Evolutionary conservation across 2,797 vertebrate genomes (phyloP).

Genomic region (Strix occidentalis): DNA sequence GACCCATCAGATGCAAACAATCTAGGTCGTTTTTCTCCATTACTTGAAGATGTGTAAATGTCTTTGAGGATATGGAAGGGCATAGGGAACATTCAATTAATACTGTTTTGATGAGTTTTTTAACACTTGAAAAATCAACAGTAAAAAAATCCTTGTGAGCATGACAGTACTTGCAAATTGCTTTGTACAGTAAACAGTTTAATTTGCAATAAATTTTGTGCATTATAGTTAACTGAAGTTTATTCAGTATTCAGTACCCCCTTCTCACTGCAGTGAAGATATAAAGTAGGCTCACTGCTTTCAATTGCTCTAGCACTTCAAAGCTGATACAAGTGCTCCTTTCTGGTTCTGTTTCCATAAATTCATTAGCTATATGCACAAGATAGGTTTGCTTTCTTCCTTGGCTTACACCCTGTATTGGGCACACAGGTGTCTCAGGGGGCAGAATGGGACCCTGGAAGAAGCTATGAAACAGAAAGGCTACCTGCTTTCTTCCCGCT

Average conservation of each 20-base stretch:
- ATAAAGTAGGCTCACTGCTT: not conserved
- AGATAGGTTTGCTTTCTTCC: not conserved
- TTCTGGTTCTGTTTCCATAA: not conserved
- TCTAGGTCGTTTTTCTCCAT: not conserved
- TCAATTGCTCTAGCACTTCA: not conserved
- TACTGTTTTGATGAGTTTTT: not conserved
- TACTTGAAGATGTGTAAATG: slow-evolving; percentile 29
- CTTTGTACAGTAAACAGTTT: not conserved
- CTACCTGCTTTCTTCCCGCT: not conserved
- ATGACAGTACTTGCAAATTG: not conserved
- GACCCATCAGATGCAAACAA: slow-evolving; percentile 57
- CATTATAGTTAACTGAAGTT: not conserved
- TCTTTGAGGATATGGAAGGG: not conserved
- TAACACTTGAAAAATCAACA: slow-evolving; percentile 9
- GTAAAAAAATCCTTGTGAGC: not conserved
- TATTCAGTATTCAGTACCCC: not conserved
- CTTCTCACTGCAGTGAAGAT: not conserved
- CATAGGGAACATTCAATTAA: not conserved
- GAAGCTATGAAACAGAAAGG: not conserved
- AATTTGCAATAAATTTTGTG: slow-evolving; percentile 4
- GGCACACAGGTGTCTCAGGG: accelerated
- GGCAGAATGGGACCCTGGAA: not conserved
- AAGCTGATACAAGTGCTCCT: not conserved
- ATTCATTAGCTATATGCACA: not conserved
- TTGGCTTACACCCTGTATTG: not conserved